These are phyloP conservation scores for Stenichneumon culpator DNA, from an alignment of 2,888 invertebrate species.

Conservation along the genomic window DNA sequence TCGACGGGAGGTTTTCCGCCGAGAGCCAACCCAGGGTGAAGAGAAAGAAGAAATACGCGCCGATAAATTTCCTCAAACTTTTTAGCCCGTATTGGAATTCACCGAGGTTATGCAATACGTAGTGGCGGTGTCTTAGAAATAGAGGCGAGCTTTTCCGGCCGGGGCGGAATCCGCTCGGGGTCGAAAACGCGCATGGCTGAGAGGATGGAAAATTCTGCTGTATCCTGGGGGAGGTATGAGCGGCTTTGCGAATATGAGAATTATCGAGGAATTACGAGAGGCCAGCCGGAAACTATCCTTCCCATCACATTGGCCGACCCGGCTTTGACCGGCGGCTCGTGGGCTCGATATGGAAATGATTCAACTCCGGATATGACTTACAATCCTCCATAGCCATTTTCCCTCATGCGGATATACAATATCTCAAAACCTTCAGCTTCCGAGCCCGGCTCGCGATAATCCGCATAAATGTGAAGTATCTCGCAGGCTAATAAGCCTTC, in stretches of 20 bases:
- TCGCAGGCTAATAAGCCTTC: no score
- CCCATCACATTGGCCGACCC: slow-evolving; percentile 1
- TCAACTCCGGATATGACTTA: slow-evolving; percentile 32
- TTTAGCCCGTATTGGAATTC: slow-evolving; percentile 50
- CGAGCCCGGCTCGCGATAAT: slow-evolving; percentile 53
- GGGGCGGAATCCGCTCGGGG: background rate
- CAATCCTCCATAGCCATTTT: background rate
- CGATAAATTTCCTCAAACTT: slow-evolving; percentile 75
- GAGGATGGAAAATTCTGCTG: slow-evolving; percentile 39
- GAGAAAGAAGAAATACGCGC: slow-evolving; percentile 43
- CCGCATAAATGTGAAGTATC: slow-evolving; percentile 62
- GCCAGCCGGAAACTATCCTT: slow-evolving; percentile 46
- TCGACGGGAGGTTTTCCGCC: background rate
- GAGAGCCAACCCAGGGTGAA: background rate
- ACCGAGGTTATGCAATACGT: background rate
- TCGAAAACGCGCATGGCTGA: slow-evolving; percentile 2
- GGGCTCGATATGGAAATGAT: slow-evolving; percentile 55
- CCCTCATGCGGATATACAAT: slow-evolving; percentile 26
- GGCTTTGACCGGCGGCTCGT: slow-evolving; percentile 30
- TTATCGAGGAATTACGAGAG: slow-evolving; percentile 69
- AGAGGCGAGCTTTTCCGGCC: background rate
- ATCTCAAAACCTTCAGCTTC: slow-evolving; percentile 56
- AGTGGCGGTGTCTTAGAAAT: background rate
- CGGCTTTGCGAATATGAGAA: slow-evolving; percentile 43
- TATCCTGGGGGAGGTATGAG: slow-evolving; percentile 10